Conservation (phyloP, 2,888 invertebrate genomes). For the Rhopalosiphum nymphaeae region DNA sequence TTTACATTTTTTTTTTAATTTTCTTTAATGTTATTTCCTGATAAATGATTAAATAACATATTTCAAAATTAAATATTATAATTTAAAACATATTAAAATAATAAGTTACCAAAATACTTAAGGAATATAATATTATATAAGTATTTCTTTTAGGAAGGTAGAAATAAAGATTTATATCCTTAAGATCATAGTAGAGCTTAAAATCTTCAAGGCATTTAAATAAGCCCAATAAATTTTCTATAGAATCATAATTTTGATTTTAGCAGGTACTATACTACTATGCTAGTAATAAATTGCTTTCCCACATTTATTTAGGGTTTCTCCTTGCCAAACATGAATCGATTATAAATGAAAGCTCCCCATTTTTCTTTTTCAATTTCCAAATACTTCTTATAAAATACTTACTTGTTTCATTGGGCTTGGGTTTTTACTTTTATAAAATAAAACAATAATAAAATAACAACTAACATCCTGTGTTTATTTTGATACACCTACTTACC, state of each 20-base stretch:
- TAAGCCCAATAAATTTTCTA: background rate
- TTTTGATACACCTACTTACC: background rate
- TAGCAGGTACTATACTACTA: background rate
- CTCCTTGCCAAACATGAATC: no score
- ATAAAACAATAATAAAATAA: background rate
- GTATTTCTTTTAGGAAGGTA: background rate
- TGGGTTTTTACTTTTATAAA: no score
- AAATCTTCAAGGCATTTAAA: background rate
- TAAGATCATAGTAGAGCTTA: background rate
- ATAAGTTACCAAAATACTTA: background rate
- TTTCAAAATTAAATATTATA: background rate
- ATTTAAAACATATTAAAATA: background rate
- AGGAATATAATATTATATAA: background rate
- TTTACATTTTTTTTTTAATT: background rate
- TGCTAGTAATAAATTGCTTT: no score
- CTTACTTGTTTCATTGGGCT: no score
- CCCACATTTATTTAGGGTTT: no score
- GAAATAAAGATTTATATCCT: background rate
- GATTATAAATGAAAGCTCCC: no score
- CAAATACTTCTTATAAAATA: no score
- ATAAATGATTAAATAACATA: background rate
- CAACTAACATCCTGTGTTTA: background rate
- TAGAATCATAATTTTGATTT: background rate
- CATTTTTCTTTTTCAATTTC: no score
- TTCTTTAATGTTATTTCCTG: background rate